These are phyloP conservation scores for Pheosia gnoma DNA, from an alignment of 2,888 invertebrate species.

Conservation along the genomic window DNA sequence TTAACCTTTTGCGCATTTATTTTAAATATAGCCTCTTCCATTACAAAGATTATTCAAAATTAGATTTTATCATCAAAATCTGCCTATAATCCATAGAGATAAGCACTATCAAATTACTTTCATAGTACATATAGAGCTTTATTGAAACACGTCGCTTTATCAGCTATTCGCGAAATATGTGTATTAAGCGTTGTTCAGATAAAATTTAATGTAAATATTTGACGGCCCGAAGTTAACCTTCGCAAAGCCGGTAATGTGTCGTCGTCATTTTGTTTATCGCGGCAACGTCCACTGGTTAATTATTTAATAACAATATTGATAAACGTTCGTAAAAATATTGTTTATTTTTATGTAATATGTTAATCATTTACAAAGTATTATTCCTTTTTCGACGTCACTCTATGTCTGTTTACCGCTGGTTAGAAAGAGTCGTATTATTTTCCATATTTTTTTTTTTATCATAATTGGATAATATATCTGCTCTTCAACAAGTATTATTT, in stretches of 20 bases:
- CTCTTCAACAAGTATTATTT: no score
- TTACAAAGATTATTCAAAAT: no score
- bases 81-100: no score
- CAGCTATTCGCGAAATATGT: neutral
- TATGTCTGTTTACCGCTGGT: no score
- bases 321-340: neutral
- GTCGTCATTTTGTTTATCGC: neutral
- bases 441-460: no score
- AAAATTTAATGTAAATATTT: conserved; percentile 1
- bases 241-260: neutral
- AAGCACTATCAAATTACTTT: no score
- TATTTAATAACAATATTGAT: neutral
- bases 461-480: no score
- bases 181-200: neutral
- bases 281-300: neutral
- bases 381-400: neutral
- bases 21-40: no score
- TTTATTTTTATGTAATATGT: neutral
- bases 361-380: neutral
- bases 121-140: no score
- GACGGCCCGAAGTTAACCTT: neutral
- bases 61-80: no score
- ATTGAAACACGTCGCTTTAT: neutral
- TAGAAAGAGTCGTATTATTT: no score
- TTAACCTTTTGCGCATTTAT: no score